A percentile compares a stretch with the other conserved stretches of the same genome.
phyloP scores from a whole-genome alignment of 2,113 vertebrate species.

The Camelus bactrianus region DNA sequence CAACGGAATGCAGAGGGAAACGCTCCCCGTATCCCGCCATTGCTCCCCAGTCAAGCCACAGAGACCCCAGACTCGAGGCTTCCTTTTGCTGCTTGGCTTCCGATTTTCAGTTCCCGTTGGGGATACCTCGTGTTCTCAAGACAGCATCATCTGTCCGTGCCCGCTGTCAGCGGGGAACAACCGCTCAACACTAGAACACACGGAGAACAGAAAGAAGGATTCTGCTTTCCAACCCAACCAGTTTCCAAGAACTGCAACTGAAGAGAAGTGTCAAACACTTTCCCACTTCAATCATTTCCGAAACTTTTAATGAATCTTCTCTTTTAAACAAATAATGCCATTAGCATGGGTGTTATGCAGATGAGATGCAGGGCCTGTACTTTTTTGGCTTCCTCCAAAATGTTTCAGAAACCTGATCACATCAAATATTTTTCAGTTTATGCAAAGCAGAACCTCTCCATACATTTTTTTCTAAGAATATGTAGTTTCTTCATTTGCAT shows the following conservation, averaged over 20 bases:
- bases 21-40: too few relatives aligned
- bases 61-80: neutral
- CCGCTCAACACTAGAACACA: neutral
- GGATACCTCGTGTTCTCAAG: neutral
- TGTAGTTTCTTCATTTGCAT: conserved; percentile 73
- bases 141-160: neutral
- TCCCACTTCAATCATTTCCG: conserved; percentile 69
- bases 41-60: neutral
- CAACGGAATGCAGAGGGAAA: neutral
- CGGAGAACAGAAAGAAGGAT: neutral
- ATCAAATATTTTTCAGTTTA: conserved; percentile 79
- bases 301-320: conserved; percentile 78
- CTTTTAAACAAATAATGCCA: conserved; percentile 79
- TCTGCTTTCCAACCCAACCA: conserved; percentile 34
- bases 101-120: neutral
- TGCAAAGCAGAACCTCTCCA: conserved; percentile 78
- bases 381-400: conserved; percentile 68
- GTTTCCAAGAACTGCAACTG: conserved; percentile 38
- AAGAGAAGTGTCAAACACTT: conserved; percentile 60
- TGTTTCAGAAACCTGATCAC: conserved; percentile 79
- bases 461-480: conserved; percentile 73
- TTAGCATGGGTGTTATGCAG: conserved; percentile 76
- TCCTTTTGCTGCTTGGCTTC: neutral
- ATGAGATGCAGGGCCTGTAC: conserved; percentile 65
- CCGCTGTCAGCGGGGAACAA: neutral